Evolutionary conservation across 1,140 invertebrate species (phyloP).

Genomic region (Diachasma alloeum): DNA sequence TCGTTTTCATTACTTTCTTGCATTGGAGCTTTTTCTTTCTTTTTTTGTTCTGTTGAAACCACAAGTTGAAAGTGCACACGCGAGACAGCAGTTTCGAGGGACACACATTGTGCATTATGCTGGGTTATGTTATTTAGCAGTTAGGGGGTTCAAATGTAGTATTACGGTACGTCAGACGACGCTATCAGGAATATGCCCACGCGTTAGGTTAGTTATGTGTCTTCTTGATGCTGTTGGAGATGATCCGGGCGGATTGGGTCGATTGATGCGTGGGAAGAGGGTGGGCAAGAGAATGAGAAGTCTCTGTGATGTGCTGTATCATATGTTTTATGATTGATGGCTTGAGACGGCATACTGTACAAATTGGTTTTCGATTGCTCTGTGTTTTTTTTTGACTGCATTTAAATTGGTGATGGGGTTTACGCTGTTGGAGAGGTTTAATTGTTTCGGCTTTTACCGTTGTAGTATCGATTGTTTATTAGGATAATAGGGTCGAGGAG

Average conservation of each 20-base stretch:
- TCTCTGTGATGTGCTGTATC: neutral
- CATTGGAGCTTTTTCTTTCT: neutral
- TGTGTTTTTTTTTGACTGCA: too few relatives aligned
- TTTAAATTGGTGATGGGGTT: too few relatives aligned
- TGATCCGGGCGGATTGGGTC: neutral
- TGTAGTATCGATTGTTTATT: neutral
- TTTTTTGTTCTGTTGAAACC: neutral
- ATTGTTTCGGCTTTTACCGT: neutral
- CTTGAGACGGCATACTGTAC: neutral
- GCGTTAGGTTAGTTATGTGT: neutral
- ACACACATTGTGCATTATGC: neutral
- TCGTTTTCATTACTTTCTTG: slow-evolving; percentile 3
- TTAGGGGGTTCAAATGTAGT: neutral
- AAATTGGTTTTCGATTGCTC: neutral
- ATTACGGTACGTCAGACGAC: neutral
- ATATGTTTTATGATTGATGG: neutral
- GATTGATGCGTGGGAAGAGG: neutral
- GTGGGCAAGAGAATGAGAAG: neutral
- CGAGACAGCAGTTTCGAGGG: neutral
- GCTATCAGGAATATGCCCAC: neutral
- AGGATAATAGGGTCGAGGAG: neutral
- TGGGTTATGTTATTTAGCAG: neutral
- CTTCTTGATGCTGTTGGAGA: neutral
- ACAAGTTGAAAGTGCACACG: neutral
- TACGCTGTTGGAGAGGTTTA: too few relatives aligned